Percentiles rank a stretch among this genome's conserved stretches.
phyloP scores from a whole-genome alignment of 2,888 invertebrate genomes.

The Polylopha cassiicola region DNA sequence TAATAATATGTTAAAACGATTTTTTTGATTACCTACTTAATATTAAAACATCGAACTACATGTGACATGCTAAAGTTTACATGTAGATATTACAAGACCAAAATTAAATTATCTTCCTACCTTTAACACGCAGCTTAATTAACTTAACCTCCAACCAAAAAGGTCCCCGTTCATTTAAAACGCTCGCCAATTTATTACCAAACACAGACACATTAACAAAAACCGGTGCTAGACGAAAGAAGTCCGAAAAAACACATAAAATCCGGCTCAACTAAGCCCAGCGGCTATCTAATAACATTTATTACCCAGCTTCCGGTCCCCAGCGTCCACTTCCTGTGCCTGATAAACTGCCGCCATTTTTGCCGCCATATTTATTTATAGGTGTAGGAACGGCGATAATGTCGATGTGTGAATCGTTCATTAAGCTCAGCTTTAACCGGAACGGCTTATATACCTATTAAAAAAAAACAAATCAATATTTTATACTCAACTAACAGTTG shows the following conservation, averaged over 20 bases:
- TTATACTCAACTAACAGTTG: too few species aligned
- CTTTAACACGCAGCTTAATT: constrained; percentile 32
- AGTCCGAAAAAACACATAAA: constrained; percentile 61
- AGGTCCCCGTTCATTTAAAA: constrained; percentile 45
- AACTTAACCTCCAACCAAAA: constrained; percentile 31
- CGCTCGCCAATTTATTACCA: constrained; percentile 64
- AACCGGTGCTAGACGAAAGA: constrained; percentile 56
- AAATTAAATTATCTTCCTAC: constrained; percentile 7
- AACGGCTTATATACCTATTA: constrained; percentile 30
- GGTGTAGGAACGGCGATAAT: constrained; percentile 65
- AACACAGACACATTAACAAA: constrained; percentile 75
- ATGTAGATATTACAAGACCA: too few species aligned
- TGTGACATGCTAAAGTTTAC: too few species aligned
- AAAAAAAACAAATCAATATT: constrained; percentile 29
- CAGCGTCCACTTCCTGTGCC: constrained; percentile 72
- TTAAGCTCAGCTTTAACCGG: constrained; percentile 42
- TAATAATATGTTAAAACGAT: too few species aligned
- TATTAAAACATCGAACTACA: too few species aligned
- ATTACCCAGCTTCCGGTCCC: constrained; percentile 71
- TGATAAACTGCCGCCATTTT: constrained; percentile 77
- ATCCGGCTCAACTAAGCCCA: constrained; percentile 69
- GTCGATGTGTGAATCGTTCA: constrained; percentile 58
- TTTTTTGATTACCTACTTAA: too few species aligned
- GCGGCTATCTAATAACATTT: constrained; percentile 78
- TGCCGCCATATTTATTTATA: constrained; percentile 77